A percentile compares a stretch with the other conserved stretches of the same genome.
phyloP scores from a whole-genome alignment of 2,888 invertebrate species.

The Biston betularia region DNA sequence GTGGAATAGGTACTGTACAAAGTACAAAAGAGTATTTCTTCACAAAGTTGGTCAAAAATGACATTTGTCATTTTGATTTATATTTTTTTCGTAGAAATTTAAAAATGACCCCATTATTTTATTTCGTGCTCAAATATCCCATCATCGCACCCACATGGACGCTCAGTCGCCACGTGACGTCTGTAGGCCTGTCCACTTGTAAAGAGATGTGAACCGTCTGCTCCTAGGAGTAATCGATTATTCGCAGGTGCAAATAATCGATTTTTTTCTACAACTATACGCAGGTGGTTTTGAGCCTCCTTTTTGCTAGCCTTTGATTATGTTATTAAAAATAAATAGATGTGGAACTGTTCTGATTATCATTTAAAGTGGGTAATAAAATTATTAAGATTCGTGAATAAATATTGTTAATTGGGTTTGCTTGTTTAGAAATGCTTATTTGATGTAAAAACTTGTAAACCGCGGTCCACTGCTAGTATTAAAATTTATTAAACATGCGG shows the following conservation, averaged over 20 bases:
- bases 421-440: constrained; percentile 10
- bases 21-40: no score
- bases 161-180: constrained; percentile 70
- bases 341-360: constrained; percentile 36
- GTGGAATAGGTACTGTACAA: no score
- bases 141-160: constrained; percentile 64
- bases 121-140: constrained; percentile 13
- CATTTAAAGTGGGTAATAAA: constrained; percentile 39
- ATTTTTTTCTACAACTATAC: constrained; percentile 56
- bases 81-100: neutral
- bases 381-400: constrained; percentile 33
- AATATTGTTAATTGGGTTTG: constrained; percentile 21
- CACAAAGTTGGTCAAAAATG: no score
- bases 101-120: neutral
- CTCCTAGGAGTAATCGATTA: constrained; percentile 65
- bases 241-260: constrained; percentile 81
- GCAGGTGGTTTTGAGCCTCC: constrained; percentile 59
- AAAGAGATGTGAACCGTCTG: constrained; percentile 57
- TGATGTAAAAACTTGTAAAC: no score
- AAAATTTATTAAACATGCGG: no score
- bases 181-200: constrained; percentile 58
- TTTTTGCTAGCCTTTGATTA: constrained; percentile 56
- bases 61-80: no score
- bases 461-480: no score
- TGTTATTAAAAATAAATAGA: constrained; percentile 65